Percentiles rank a stretch among this genome's conserved stretches.
Conservation (phyloP, 2,888 invertebrate species). For the Apoda limacodes region DNA sequence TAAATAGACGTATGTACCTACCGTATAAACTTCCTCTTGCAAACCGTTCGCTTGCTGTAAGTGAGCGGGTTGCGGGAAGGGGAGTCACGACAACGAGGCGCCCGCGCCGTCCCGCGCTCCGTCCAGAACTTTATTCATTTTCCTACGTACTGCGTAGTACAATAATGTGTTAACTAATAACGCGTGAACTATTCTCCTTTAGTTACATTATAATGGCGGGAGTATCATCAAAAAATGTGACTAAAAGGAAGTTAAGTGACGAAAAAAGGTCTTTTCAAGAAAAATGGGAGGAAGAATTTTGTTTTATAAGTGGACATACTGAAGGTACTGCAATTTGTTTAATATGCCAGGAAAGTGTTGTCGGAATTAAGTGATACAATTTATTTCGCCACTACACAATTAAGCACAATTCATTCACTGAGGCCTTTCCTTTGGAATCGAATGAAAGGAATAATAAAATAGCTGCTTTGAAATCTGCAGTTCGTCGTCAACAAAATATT, state of each 20-base stretch:
- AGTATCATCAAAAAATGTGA: no score
- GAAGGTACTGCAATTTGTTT: slow-evolving; percentile 12
- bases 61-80: no score
- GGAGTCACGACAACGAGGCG: no score
- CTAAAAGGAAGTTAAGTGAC: slow-evolving; percentile 6
- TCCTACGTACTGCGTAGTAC: no score
- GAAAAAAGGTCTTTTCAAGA: slow-evolving; percentile 10
- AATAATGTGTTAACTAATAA: no score
- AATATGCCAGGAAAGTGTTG: slow-evolving; percentile 12
- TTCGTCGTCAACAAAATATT: slow-evolving; percentile 7
- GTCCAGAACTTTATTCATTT: no score
- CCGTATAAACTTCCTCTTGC: no score
- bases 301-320: slow-evolving; percentile 8
- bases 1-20: no score
- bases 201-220: no score
- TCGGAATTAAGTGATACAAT: slow-evolving; percentile 11
- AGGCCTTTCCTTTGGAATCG: slow-evolving; percentile 5
- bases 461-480: slow-evolving; percentile 6
- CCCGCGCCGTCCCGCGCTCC: no score
- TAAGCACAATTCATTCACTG: slow-evolving; percentile 10
- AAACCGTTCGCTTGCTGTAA: no score
- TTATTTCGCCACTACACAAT: slow-evolving; percentile 10
- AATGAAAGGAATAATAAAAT: slow-evolving; percentile 8
- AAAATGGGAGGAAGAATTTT: slow-evolving; percentile 11
- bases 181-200: no score